phyloP scores from a whole-genome alignment of 1,140 invertebrate species.

The Platorchestia sp. region DNA sequence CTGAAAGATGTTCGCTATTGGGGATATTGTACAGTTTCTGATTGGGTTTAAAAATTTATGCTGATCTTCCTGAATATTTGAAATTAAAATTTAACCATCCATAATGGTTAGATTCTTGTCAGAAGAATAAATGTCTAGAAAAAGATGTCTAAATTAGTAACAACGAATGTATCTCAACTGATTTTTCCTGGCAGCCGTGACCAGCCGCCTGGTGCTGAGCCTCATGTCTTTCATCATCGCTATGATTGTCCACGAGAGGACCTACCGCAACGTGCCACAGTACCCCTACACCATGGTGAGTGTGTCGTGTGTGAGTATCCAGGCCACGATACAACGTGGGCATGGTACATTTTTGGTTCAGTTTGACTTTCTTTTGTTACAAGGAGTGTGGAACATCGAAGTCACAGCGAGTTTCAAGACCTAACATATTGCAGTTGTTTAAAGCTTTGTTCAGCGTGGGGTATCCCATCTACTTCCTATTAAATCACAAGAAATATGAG shows the following conservation, averaged over 20 bases:
- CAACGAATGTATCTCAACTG: neutral
- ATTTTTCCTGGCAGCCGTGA: conserved; percentile 53
- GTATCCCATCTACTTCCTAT: too few relatives aligned
- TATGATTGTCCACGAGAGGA: conserved; percentile 64
- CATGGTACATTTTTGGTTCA: too few relatives aligned
- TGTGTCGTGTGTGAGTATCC: neutral
- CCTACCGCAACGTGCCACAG: conserved; percentile 60
- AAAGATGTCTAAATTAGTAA: neutral
- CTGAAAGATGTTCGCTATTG: too few relatives aligned
- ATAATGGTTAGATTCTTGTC: neutral
- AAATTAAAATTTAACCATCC: neutral
- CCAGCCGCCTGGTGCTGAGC: conserved; percentile 58
- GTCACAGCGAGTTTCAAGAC: neutral
- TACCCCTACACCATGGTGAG: conserved; percentile 63
- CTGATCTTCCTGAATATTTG: neutral
- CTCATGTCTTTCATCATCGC: conserved; percentile 64
- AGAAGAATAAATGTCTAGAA: neutral
- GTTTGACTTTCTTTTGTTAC: too few relatives aligned
- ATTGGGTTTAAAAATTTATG: too few relatives aligned
- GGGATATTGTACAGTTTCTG: too few relatives aligned
- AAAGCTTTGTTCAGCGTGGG: too few relatives aligned
- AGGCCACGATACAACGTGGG: too few relatives aligned
- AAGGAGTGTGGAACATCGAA: too few relatives aligned
- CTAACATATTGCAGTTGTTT: neutral
- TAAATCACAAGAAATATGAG: too few relatives aligned